Evolutionary conservation across 2,797 vertebrate genomes (phyloP), one percentile per base, ranked within the genome.

Genomic region (Peromyscus aztecus): DNA sequence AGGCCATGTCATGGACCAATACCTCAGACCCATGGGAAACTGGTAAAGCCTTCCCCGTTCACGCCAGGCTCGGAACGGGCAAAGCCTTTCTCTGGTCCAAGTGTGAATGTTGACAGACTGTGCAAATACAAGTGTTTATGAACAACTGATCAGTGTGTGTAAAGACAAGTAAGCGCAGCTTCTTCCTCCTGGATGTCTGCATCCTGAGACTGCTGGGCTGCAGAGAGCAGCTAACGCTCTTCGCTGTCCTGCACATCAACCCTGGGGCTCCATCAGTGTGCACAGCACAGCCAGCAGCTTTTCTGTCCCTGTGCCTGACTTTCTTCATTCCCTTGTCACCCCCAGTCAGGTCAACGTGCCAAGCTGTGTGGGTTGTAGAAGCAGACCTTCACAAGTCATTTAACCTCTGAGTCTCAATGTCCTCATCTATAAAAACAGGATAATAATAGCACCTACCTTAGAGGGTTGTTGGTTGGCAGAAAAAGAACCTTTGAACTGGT

Each of bases 361-460:
- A 69, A 52, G 63, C 63, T 69, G 63, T 86, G 84, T 49, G 49
- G 31, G 46, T n/a, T 52, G 46, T 23, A 69, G 63, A 52, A 80
- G 78, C 31, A 65, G 65, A 89, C 77, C 57, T 67, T 97, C 37
- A 91, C 24, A 83, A 94, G 61, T 84, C 84, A 94, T n/a, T 90
- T 84, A 93, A 94, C 55, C 55, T 89, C 61, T 63, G n/a, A 77
- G 55, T 43, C 93, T 89, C 71, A 95, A 91, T 91, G 78, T 96
- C 91, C 49, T 91, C 61, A 93, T 76, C 92, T 91, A 81, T 81
- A 90, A 96, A 94, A 89, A 59, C 85, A 89, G 55, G 73, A 86
- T 65, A 85, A 89, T 73, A 94, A 93, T 34, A 91, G 71, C 46
- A 75, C 23, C 69, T 82, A 73, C 63, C 73, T 95, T 84, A 89